Percentiles rank a stretch among this genome's conserved stretches.
These are phyloP conservation scores for Gymnocheta viridis DNA, from an alignment of 2,888 invertebrate species.

Conservation along the genomic window DNA sequence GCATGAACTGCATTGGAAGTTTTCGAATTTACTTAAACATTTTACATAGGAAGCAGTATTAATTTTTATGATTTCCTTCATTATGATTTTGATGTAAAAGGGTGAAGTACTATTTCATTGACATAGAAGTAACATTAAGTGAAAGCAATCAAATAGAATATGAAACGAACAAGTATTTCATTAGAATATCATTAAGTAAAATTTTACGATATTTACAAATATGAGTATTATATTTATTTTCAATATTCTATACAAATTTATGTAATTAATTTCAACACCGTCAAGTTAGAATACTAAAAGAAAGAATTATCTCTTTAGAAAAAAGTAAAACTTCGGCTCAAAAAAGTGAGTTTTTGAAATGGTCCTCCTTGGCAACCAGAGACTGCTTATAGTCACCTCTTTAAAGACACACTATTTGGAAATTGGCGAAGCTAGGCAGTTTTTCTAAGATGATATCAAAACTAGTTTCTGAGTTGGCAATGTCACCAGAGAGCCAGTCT, in stretches of 20 bases:
- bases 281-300: too few relatives aligned
- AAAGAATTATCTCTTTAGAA: not conserved
- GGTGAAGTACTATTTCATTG: not conserved
- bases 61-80: slow-evolving; percentile 63
- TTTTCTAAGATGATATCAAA: too few relatives aligned
- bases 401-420: too few relatives aligned
- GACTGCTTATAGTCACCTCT: too few relatives aligned
- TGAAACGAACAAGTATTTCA: not conserved
- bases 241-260: not conserved
- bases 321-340: not conserved
- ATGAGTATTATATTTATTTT: not conserved
- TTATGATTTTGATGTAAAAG: slow-evolving; percentile 64
- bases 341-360: not conserved
- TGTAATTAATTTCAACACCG: too few relatives aligned
- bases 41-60: slow-evolving; percentile 68
- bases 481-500: too few relatives aligned
- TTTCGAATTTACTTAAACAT: slow-evolving; percentile 72
- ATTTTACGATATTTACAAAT: not conserved
- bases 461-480: too few relatives aligned
- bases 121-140: not conserved
- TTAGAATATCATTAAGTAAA: not conserved
- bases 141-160: not conserved
- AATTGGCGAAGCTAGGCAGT: too few relatives aligned
- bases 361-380: too few relatives aligned
- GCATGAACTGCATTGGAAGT: slow-evolving; percentile 76